Evolutionary conservation across 2,113 vertebrate species (phyloP).

Genomic region (Corapipo altera): DNA sequence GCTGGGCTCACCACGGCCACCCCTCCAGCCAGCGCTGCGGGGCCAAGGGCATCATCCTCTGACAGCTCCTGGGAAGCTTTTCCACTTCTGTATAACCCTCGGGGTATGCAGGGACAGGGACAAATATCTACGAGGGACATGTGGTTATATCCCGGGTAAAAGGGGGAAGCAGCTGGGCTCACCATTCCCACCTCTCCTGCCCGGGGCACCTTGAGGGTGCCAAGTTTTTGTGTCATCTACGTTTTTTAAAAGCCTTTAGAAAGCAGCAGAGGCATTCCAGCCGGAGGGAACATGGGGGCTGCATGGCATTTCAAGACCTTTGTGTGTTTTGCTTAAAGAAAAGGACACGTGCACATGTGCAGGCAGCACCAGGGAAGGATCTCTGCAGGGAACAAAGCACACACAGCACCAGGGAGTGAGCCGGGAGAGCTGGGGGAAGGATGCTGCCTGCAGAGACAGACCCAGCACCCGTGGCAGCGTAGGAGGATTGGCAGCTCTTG

Average conservation of each 20-base stretch:
- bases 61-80: background rate
- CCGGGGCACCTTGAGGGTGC: background rate
- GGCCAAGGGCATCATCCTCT: background rate
- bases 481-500: background rate
- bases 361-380: background rate
- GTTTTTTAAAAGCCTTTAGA: background rate
- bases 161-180: background rate
- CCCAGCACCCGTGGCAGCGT: background rate
- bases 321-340: background rate
- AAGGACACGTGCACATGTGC: background rate
- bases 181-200: background rate
- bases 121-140: background rate
- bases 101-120: background rate
- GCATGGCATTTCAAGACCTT: slow-evolving; percentile 29
- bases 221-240: background rate
- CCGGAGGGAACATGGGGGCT: background rate
- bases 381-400: slow-evolving; percentile 29
- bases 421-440: background rate
- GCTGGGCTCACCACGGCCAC: background rate
- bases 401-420: background rate
- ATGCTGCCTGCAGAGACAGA: background rate
- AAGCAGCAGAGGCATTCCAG: background rate
- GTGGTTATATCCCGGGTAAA: background rate
- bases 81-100: background rate
- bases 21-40: background rate